phyloP scores from a whole-genome alignment of 2,113 vertebrate species.

The Mirza zaza region DNA sequence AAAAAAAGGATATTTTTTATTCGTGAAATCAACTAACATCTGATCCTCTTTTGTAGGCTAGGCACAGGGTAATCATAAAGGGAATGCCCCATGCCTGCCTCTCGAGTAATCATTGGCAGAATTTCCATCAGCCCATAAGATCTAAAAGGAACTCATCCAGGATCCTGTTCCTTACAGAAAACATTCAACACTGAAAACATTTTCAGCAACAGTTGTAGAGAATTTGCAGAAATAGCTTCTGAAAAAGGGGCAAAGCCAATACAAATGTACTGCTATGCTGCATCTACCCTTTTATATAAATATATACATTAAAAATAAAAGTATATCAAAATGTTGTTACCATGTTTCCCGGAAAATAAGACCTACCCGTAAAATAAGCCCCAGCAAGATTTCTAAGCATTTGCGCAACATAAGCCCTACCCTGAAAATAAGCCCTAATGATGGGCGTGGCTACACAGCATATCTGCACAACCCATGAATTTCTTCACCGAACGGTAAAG shows the following conservation, averaged over 20 bases:
- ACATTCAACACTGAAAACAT: neutral
- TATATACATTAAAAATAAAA: neutral
- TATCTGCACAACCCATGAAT: no score
- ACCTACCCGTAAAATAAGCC: no score
- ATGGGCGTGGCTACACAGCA: no score
- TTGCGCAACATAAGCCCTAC: no score
- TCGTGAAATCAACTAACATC: neutral
- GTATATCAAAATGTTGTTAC: neutral
- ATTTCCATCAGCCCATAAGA: neutral
- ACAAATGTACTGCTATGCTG: neutral
- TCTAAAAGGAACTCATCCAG: neutral
- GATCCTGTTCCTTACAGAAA: neutral
- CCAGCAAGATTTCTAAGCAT: no score
- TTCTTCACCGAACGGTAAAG: no score
- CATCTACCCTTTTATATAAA: neutral
- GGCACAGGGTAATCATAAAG: neutral
- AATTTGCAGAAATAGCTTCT: neutral
- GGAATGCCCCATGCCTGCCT: neutral
- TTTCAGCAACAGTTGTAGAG: conserved; percentile 11
- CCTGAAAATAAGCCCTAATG: no score
- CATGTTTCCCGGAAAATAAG: no score
- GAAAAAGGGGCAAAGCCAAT: neutral
- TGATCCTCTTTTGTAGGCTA: neutral
- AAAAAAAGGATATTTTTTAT: neutral
- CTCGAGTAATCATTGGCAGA: neutral